Evolutionary conservation across 2,113 vertebrate species (phyloP).

Genomic region (Percina caprodes): DNA sequence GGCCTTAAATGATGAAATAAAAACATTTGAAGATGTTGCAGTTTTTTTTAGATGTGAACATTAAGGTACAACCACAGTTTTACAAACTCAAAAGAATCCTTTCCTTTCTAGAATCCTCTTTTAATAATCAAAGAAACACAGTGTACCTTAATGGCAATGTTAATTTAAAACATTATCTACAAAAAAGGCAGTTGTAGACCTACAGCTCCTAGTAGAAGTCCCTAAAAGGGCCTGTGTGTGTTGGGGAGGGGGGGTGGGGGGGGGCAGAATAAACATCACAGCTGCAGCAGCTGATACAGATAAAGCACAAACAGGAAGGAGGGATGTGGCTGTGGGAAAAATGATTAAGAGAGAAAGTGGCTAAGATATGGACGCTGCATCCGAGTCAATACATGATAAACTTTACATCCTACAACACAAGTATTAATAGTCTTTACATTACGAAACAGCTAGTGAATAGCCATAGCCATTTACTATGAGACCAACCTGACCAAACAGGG

Average conservation of each 20-base stretch:
- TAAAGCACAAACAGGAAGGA: conserved; percentile 41
- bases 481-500: neutral
- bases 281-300: conserved; percentile 54
- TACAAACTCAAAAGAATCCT: neutral
- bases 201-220: conserved; percentile 19
- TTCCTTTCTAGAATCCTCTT: neutral
- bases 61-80: neutral
- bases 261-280: conserved; percentile 67
- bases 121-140: neutral
- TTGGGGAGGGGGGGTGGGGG: neutral
- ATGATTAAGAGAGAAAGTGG: neutral
- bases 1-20: neutral
- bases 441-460: neutral
- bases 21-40: neutral
- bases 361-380: neutral
- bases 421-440: neutral
- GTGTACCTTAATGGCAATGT: neutral
- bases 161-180: conserved; percentile 23
- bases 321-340: neutral
- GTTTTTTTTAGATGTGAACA: neutral
- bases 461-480: neutral
- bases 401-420: neutral
- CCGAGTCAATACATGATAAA: neutral
- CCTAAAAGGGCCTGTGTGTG: conserved; percentile 50
- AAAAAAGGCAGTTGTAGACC: conserved; percentile 8